Evolutionary conservation across 2,113 vertebrate genomes (phyloP).

Genomic region (Ivindomyrus marchei): DNA sequence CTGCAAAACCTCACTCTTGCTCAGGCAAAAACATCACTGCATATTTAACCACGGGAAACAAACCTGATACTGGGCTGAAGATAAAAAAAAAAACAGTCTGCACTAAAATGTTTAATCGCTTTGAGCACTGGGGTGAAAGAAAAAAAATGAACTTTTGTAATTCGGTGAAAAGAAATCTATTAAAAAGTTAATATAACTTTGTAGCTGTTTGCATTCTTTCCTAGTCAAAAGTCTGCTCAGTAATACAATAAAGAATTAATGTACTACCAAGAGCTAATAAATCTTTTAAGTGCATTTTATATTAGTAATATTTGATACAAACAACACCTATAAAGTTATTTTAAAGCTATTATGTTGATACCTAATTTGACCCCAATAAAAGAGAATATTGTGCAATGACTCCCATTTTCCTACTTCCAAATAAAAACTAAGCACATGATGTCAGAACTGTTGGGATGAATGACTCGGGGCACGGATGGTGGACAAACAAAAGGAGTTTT

Average conservation of each 20-base stretch:
- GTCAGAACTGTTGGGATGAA: not conserved
- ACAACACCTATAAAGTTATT: not conserved
- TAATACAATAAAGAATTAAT: conserved; percentile 2
- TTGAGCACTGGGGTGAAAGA: not conserved
- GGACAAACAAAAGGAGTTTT: not conserved
- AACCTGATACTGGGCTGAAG: not conserved
- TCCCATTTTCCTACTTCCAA: not conserved
- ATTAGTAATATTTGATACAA: not conserved
- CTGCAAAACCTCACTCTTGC: not conserved
- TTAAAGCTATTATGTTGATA: not conserved
- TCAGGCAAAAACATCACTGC: not conserved
- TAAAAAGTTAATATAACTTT: not conserved
- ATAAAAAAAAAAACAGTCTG: not conserved
- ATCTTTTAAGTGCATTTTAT: not conserved
- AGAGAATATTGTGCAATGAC: not conserved
- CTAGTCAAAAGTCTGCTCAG: not conserved
- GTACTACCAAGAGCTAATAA: not conserved
- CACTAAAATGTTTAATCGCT: not conserved
- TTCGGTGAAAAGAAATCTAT: not conserved
- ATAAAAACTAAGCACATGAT: not conserved
- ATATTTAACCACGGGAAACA: not conserved
- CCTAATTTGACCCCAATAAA: not conserved
- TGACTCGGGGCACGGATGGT: not conserved
- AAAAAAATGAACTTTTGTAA: not conserved
- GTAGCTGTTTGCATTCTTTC: not conserved